Conservation (phyloP, 2,888 invertebrate genomes). For the Thecophora atra region DNA sequence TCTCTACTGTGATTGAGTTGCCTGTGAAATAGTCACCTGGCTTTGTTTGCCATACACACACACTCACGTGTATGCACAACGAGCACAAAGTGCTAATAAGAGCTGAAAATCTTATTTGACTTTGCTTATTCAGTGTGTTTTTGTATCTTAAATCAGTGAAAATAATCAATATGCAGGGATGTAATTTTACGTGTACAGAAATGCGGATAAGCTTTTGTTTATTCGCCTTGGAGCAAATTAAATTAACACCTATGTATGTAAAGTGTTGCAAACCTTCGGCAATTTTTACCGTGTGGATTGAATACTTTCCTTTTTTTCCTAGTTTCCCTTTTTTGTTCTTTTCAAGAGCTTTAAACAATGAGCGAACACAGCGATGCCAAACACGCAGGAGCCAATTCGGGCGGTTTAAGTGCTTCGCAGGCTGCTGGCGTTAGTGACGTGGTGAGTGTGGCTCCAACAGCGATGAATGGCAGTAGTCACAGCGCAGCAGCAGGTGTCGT, state of each 20-base stretch:
- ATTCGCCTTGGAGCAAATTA: background rate
- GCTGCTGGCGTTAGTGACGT: slow-evolving; percentile 51
- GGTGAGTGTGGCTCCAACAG: slow-evolving; percentile 45
- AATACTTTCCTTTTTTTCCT: too few relatives aligned
- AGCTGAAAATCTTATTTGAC: slow-evolving; percentile 25
- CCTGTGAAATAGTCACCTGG: too few relatives aligned
- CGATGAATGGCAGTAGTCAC: slow-evolving; percentile 42
- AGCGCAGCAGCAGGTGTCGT: slow-evolving; percentile 37
- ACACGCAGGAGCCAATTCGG: slow-evolving; percentile 21
- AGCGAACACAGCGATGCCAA: slow-evolving; percentile 44
- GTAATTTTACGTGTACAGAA: background rate
- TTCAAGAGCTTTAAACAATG: slow-evolving; percentile 41
- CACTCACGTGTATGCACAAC: too few relatives aligned
- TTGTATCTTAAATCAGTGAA: background rate
- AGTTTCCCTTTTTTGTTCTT: background rate
- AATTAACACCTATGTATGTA: background rate
- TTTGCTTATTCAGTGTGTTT: background rate
- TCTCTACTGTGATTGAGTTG: too few relatives aligned
- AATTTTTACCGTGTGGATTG: too few relatives aligned
- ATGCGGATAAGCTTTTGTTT: background rate
- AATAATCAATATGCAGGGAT: background rate
- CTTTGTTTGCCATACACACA: too few relatives aligned
- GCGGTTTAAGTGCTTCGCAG: slow-evolving; percentile 33
- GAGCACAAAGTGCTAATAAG: slow-evolving; percentile 23
- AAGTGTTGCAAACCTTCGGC: too few relatives aligned